These are phyloP conservation scores for Agapornis roseicollis DNA, from an alignment of 2,113 vertebrate genomes.

Conservation along the genomic window DNA sequence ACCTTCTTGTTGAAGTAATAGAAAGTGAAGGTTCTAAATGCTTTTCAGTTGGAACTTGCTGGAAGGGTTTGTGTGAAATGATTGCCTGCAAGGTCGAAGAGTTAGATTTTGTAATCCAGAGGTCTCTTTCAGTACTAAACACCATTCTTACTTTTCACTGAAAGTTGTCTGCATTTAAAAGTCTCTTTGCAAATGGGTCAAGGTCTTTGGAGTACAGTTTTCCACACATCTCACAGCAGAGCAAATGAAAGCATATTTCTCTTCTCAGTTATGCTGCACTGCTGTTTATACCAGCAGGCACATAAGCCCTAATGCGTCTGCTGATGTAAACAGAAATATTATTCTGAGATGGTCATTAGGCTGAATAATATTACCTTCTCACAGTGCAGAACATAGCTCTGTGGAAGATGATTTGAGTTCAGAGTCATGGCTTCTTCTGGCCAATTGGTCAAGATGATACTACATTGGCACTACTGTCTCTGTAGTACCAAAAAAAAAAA, in stretches of 20 bases:
- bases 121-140: not conserved
- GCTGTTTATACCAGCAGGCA: not conserved
- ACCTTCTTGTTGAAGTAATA: not conserved
- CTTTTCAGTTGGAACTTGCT: not conserved
- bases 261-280: not conserved
- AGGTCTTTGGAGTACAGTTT: not conserved
- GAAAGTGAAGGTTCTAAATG: not conserved
- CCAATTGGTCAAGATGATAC: not conserved
- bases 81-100: not conserved
- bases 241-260: not conserved
- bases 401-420: not conserved
- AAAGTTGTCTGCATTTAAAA: not conserved
- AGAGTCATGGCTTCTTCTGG: not conserved
- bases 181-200: not conserved
- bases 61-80: not conserved
- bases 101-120: not conserved
- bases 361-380: not conserved
- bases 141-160: not conserved
- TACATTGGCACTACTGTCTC: not conserved
- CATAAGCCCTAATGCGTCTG: not conserved
- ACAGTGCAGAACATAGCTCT: not conserved
- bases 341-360: not conserved
- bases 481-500: not conserved
- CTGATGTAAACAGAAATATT: not conserved
- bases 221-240: not conserved